Evolutionary conservation across 2,113 vertebrate species (phyloP).

Genomic region (Lathamus discolor): DNA sequence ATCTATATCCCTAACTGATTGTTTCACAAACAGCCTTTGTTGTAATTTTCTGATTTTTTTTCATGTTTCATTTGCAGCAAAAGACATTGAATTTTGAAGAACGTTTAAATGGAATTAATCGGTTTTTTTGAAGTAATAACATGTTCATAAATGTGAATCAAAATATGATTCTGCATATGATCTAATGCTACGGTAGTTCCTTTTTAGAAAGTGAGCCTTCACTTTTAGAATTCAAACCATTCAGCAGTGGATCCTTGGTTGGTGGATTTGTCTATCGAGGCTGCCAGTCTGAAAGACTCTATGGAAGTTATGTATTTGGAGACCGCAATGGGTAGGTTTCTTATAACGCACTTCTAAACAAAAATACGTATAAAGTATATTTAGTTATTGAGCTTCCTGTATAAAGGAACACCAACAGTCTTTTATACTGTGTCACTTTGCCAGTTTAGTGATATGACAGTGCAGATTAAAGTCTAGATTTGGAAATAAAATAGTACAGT

Average conservation of each 20-base stretch:
- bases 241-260: slow-evolving; percentile 86
- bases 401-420: not conserved
- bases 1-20: not conserved
- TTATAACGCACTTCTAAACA: not conserved
- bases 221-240: slow-evolving; percentile 91
- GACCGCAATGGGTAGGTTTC: slow-evolving; percentile 90
- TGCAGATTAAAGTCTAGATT: not conserved
- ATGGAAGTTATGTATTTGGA: slow-evolving; percentile 95
- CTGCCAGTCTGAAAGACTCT: slow-evolving; percentile 94
- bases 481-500: not conserved
- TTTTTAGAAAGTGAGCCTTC: slow-evolving; percentile 92
- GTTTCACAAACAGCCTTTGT: not conserved
- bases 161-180: slow-evolving; percentile 19
- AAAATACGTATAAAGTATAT: not conserved
- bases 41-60: not conserved
- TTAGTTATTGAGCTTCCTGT: not conserved
- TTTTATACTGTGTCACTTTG: not conserved
- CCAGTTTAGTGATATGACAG: not conserved
- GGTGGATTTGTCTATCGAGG: slow-evolving; percentile 97
- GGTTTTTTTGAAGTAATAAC: not conserved
- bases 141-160: not conserved
- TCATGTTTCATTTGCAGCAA: not conserved
- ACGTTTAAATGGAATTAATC: not conserved
- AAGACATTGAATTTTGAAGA: not conserved
- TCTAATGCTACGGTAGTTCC: slow-evolving; percentile 69